Conservation (phyloP, 2,888 invertebrate genomes). For the Melanchra persicariae region DNA sequence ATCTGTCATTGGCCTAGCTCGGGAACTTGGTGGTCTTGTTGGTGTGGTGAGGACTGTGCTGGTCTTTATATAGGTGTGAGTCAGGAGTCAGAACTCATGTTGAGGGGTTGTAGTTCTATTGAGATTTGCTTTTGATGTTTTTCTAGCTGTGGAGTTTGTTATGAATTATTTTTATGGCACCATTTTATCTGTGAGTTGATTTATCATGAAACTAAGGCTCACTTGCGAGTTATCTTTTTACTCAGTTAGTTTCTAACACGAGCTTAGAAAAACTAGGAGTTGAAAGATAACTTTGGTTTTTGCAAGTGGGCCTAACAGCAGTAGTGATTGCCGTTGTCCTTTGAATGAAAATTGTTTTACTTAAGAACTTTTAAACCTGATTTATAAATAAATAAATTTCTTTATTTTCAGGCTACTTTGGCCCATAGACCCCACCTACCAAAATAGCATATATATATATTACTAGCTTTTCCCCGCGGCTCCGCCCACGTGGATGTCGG, state of each 20-base stretch:
- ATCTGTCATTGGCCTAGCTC: conserved; percentile 67
- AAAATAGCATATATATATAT: too few species aligned
- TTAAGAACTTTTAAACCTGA: neutral
- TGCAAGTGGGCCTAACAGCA: too few species aligned
- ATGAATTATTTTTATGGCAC: neutral
- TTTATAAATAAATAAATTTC: too few species aligned
- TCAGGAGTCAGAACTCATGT: conserved; percentile 9
- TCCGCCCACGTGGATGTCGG: too few species aligned
- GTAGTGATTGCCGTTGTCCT: neutral
- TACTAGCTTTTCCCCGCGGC: too few species aligned
- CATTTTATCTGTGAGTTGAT: neutral
- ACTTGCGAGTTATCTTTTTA: neutral
- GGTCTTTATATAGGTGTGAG: conserved; percentile 47
- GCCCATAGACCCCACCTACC: too few species aligned
- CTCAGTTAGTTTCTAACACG: too few species aligned
- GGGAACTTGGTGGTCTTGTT: conserved; percentile 39
- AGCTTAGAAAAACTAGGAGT: too few species aligned
- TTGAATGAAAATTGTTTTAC: neutral
- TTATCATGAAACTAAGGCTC: neutral
- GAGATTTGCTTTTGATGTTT: conserved; percentile 10
- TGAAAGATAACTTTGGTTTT: too few species aligned
- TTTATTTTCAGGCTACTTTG: too few species aligned
- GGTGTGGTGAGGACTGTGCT: neutral
- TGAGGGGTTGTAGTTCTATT: conserved; percentile 33
- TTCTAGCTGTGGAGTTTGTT: neutral